Conservation (phyloP, 2,113 vertebrate genomes). For the Anguilla rostrata region DNA sequence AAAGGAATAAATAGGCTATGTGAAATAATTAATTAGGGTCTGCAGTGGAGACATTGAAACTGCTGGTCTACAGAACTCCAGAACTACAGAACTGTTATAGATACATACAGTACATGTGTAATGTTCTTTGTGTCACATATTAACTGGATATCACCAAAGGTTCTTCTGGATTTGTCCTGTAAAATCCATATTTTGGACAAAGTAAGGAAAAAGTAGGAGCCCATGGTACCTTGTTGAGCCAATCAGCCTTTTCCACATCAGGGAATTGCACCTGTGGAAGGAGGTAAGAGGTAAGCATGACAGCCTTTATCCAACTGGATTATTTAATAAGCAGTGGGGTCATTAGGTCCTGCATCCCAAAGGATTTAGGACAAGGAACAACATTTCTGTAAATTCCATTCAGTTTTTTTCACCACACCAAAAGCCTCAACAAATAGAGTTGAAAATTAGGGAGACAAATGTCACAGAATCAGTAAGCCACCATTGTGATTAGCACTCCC, state of each 20-base stretch:
- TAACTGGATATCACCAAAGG: background rate
- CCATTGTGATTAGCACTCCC: too few species aligned
- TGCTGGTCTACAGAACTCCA: background rate
- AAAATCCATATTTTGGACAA: background rate
- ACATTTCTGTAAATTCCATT: background rate
- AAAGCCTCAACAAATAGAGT: background rate
- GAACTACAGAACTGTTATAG: background rate
- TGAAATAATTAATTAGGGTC: too few species aligned
- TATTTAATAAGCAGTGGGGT: background rate
- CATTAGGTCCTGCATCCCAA: background rate
- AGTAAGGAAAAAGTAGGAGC: background rate
- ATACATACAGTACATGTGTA: background rate
- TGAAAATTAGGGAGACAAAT: background rate
- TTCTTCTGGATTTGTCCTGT: background rate
- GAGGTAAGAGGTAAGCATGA: background rate
- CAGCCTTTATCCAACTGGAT: background rate
- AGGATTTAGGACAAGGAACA: background rate
- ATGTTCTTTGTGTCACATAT: background rate
- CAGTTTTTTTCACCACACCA: background rate
- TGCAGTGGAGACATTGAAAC: too few species aligned
- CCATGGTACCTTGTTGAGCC: slow-evolving; percentile 90
- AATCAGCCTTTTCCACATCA: slow-evolving; percentile 87
- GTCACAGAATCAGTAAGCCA: too few species aligned
- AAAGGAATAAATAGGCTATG: too few species aligned
- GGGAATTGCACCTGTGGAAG: slow-evolving; percentile 82